Conservation (phyloP, 1,140 invertebrate species). For the Drosophila prosaltans region DNA sequence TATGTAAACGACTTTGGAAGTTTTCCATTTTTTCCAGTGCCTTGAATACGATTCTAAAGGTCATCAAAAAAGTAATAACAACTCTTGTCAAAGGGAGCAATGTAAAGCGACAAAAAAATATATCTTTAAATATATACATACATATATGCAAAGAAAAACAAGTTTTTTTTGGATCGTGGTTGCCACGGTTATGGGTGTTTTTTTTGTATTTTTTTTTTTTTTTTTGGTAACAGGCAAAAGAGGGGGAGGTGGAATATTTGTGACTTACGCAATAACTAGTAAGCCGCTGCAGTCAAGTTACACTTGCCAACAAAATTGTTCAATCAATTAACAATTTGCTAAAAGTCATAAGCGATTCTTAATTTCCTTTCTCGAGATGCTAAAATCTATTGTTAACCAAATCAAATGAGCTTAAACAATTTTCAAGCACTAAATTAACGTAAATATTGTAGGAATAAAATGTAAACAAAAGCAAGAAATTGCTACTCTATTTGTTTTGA, state of each 20-base stretch:
- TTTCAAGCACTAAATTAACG: too few species aligned
- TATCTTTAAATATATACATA: constrained; percentile 15
- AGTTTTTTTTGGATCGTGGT: constrained; percentile 28
- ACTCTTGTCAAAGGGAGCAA: constrained; percentile 36
- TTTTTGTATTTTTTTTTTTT: not conserved
- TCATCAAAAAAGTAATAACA: constrained; percentile 32
- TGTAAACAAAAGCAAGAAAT: too few species aligned
- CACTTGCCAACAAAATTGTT: constrained; percentile 4
- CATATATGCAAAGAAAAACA: constrained; percentile 37
- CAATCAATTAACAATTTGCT: too few species aligned
- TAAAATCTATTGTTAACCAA: too few species aligned
- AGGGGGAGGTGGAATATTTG: not conserved
- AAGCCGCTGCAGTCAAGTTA: not conserved
- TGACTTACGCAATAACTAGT: constrained; percentile 6
- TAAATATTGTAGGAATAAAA: too few species aligned
- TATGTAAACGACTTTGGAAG: constrained; percentile 44
- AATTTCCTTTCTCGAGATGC: too few species aligned
- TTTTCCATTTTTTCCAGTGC: constrained; percentile 54
- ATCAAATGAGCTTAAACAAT: too few species aligned
- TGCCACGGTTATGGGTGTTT: constrained; percentile 15
- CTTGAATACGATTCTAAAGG: constrained; percentile 72
- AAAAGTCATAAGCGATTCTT: too few species aligned
- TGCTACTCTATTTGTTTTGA: too few species aligned
- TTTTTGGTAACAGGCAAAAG: not conserved
- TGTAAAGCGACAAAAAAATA: constrained; percentile 4